phyloP scores from a whole-genome alignment of 2,797 vertebrate genomes.

The Melanogrammus aeglefinus region DNA sequence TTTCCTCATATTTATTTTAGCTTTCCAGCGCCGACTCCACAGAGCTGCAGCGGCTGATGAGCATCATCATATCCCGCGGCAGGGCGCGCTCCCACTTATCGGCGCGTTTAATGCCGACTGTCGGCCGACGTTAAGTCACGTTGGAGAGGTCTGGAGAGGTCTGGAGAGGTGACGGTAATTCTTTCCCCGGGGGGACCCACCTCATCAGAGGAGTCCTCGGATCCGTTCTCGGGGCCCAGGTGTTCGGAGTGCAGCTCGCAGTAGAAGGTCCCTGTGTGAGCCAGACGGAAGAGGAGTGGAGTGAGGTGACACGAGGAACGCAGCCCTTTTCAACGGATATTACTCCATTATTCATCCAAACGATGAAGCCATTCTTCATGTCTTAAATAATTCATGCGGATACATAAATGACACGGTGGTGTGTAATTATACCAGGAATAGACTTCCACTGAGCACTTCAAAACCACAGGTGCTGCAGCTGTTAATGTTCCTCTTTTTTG shows the following conservation, averaged over 20 bases:
- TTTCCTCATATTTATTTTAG: not conserved
- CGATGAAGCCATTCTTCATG: constrained; percentile 30
- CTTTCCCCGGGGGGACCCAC: constrained; percentile 51
- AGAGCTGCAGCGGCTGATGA: not conserved
- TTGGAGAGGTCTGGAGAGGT: constrained; percentile 13
- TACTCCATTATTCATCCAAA: constrained; percentile 25
- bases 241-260: constrained; percentile 76
- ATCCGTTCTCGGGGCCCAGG: constrained; percentile 36
- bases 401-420: constrained; percentile 43
- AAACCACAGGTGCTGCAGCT: constrained; percentile 24
- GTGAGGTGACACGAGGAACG: constrained; percentile 28
- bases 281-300: constrained; percentile 29
- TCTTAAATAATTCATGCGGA: constrained; percentile 24
- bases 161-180: constrained; percentile 4
- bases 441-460: not conserved
- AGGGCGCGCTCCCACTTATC: not conserved
- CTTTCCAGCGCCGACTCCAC: not conserved
- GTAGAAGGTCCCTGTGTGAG: constrained; percentile 73
- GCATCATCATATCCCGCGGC: not conserved
- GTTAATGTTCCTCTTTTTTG: constrained; percentile 3
- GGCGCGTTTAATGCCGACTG: not conserved
- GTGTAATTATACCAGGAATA: constrained; percentile 20
- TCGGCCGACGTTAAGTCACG: not conserved
- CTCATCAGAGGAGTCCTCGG: constrained; percentile 39
- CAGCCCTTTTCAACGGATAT: constrained; percentile 5